Evolutionary conservation across 1,140 invertebrate genomes (phyloP).

Genomic region (Mycetomoellerius zeteki): DNA sequence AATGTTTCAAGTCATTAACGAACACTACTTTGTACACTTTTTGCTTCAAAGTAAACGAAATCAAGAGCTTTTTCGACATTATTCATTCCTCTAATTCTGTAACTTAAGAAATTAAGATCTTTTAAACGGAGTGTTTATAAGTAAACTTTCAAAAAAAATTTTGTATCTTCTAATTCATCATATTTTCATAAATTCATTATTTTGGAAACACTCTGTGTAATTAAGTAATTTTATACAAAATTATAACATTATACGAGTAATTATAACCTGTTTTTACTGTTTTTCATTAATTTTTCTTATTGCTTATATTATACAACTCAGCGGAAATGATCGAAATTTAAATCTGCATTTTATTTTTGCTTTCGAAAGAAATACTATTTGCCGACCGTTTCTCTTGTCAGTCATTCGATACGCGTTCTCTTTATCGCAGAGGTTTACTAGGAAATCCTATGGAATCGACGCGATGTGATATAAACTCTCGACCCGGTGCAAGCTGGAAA

Average conservation of each 20-base stretch:
- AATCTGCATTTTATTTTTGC: constrained; percentile 13
- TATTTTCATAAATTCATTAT: no score
- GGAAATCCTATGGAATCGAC: constrained; percentile 67
- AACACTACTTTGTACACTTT: no score
- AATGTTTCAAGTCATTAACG: no score
- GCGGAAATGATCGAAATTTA: not conserved
- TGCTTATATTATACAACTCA: not conserved
- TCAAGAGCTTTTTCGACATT: no score
- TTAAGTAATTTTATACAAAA: no score
- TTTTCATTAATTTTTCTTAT: not conserved
- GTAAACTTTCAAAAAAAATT: no score
- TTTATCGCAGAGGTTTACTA: constrained; percentile 48
- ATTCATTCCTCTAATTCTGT: no score
- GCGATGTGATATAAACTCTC: constrained; percentile 59
- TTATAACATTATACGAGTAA: not conserved
- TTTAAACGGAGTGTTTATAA: no score
- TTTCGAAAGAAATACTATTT: constrained; percentile 10
- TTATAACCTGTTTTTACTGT: not conserved
- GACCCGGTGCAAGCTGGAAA: constrained; percentile 6
- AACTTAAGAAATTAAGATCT: no score
- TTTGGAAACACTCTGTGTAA: no score
- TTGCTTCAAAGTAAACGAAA: no score
- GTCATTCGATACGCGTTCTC: not conserved
- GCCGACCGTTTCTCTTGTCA: not conserved
- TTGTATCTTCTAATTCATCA: no score